phyloP scores from a whole-genome alignment of 1,140 invertebrate species.

The Drosophila micromelanica region DNA sequence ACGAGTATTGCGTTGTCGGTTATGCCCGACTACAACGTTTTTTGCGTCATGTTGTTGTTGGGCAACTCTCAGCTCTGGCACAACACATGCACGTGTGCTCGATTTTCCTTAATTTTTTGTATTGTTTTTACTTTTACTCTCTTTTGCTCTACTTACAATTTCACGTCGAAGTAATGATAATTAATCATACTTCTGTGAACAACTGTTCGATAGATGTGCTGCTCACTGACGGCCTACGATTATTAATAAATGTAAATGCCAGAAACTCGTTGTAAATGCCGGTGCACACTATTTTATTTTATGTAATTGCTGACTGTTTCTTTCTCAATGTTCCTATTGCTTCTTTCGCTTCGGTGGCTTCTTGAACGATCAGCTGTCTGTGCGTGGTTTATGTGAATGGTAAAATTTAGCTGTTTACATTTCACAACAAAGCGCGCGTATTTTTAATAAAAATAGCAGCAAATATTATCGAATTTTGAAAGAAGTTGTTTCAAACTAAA shows the following conservation, averaged over 20 bases:
- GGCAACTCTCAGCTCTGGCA: neutral
- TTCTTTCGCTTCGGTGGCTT: neutral
- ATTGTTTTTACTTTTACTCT: neutral
- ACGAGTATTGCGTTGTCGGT: too few relatives aligned
- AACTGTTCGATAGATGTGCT: neutral
- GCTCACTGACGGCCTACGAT: neutral
- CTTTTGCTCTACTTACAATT: conserved; percentile 79
- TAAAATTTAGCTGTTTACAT: conserved; percentile 14
- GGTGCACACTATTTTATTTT: conserved; percentile 42
- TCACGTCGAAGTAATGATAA: conserved; percentile 83
- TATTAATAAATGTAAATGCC: neutral
- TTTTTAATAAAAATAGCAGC: conserved; percentile 26
- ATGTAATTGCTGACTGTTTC: conserved; percentile 54
- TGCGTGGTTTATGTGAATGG: conserved; percentile 24
- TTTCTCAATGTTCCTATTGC: conserved; percentile 9
- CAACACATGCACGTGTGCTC: conserved; percentile 48
- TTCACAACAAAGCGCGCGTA: conserved; percentile 48
- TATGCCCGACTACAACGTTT: too few relatives aligned
- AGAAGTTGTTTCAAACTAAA: conserved; percentile 19
- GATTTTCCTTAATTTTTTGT: neutral
- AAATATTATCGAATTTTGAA: conserved; percentile 14
- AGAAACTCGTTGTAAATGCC: conserved; percentile 40
- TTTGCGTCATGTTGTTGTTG: too few relatives aligned
- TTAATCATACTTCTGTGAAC: conserved; percentile 66
- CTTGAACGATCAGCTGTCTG: conserved; percentile 14